A percentile compares a stretch with the other conserved stretches of the same genome.
Conservation (phyloP, 2,797 vertebrate genomes). For the Myioborus miniatus region DNA sequence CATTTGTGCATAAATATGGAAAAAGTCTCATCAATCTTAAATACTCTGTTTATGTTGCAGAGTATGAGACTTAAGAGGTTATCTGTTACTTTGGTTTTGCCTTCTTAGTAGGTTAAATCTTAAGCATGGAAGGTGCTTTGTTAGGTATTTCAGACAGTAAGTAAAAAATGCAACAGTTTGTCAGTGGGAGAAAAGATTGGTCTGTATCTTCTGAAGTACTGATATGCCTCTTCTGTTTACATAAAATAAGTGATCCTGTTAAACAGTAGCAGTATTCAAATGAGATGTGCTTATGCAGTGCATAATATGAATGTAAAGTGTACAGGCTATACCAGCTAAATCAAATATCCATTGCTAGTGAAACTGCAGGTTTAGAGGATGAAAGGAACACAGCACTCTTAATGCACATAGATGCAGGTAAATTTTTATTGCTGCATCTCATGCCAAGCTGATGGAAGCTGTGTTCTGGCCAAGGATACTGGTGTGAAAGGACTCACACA, state of each 20-base stretch:
- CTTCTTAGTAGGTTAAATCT: neutral
- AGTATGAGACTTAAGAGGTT: neutral
- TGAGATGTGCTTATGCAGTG: neutral
- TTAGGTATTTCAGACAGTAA: neutral
- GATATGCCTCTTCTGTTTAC: neutral
- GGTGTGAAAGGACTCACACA: neutral
- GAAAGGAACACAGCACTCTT: neutral
- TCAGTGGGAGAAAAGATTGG: neutral
- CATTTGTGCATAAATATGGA: neutral
- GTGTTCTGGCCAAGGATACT: neutral
- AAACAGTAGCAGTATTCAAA: neutral
- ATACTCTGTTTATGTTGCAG: neutral
- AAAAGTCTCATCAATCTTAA: neutral
- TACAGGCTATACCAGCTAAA: neutral
- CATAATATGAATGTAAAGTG: neutral
- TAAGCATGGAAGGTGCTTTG: neutral
- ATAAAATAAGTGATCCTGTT: neutral
- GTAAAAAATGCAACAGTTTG: neutral
- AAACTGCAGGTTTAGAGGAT: neutral
- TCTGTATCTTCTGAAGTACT: neutral
- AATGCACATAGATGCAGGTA: neutral
- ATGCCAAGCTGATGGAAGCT: neutral
- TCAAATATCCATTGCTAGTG: neutral
- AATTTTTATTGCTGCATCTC: neutral
- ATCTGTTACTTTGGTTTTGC: neutral